Base-by-base conservation (phyloP, 2,888 invertebrate species). In the Caenorhabditis macrosperma region DNA sequence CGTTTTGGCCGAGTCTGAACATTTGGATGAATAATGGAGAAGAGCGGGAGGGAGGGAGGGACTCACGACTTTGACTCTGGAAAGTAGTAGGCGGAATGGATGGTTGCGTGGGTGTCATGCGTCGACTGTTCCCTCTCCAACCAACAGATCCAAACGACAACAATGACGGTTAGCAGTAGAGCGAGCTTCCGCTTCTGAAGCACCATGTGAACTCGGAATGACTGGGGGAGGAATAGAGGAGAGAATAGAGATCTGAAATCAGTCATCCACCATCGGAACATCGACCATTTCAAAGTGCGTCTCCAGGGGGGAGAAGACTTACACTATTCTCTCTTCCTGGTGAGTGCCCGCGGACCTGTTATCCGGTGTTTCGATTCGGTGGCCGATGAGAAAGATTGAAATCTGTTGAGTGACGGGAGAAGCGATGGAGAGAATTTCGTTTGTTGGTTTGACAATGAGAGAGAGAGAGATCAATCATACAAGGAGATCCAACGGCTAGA, bases 1-100 rank as follows among this genome's bases (percentile, higher is more conserved):
- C 41, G n/a, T 59, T 59, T 12, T 41, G 7, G n/a, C 41, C 59
- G 1, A 59, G 24, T 2, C 59, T 59, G 35, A 38, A 57, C n/a
- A n/a, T n/a, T n/a, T n/a, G n/a, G n/a, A n/a, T n/a, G n/a, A n/a
- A n/a, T 38, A 9, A 5, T 12, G 6, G n/a, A 52, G 12, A 52
- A 24, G 52, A n/a, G n/a, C n/a, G n/a, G n/a, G n/a, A n/a, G n/a
- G n/a, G 48, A 24, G 3, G n/a, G 7, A 26, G n/a, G 26, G 22
- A 44, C 60, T 60, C 30, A 60, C 60, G 60, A 60, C 9, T 60
- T 30, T 0, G 60, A 60, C 9, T 60, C 9, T 15, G 24, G 7
- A 46, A 22, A 60, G 28, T 46, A 60, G 12, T 60, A 60, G 7
- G 46, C 44, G 1, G 60, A 60, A 30, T 60, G 60, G 2, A 60